Percentiles rank a stretch among this genome's conserved stretches.
phyloP scores from a whole-genome alignment of 1,140 invertebrate species.

The Mesaphorura yosii region DNA sequence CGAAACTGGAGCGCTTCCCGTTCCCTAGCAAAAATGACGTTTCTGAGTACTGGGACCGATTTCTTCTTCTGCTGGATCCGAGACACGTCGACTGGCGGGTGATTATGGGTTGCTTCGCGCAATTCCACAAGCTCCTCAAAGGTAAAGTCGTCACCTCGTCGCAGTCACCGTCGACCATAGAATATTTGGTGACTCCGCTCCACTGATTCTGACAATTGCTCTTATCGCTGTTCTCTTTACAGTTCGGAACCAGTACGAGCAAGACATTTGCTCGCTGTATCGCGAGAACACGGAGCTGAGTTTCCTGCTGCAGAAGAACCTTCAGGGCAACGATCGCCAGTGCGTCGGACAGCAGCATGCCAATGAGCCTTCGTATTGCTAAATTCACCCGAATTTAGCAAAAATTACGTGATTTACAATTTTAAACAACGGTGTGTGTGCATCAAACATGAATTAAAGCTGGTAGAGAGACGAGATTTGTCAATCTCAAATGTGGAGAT shows the following conservation, averaged over 20 bases:
- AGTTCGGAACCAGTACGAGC: background rate
- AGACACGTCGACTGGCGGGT: slow-evolving; percentile 10
- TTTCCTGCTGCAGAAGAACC: background rate
- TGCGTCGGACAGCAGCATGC: no score
- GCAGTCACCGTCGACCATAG: background rate
- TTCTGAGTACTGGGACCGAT: slow-evolving; percentile 10
- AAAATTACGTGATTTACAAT: no score
- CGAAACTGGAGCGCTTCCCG: background rate
- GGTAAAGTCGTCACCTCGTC: slow-evolving; percentile 3
- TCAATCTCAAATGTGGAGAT: no score
- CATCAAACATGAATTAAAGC: no score
- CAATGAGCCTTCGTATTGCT: no score
- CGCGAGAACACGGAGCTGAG: background rate
- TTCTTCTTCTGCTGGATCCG: background rate
- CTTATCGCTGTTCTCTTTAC: background rate
- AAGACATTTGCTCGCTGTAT: background rate
- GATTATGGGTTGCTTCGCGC: slow-evolving; percentile 6
- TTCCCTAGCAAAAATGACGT: slow-evolving; percentile 1
- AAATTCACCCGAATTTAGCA: no score
- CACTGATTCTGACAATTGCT: background rate
- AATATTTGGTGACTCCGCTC: background rate
- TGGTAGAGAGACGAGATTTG: no score
- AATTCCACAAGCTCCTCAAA: slow-evolving; percentile 7
- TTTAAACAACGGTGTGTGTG: no score
- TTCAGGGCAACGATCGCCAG: no score